These are phyloP conservation scores for Cotesia typhae DNA, from an alignment of 1,140 invertebrate genomes.

Conservation along the genomic window DNA sequence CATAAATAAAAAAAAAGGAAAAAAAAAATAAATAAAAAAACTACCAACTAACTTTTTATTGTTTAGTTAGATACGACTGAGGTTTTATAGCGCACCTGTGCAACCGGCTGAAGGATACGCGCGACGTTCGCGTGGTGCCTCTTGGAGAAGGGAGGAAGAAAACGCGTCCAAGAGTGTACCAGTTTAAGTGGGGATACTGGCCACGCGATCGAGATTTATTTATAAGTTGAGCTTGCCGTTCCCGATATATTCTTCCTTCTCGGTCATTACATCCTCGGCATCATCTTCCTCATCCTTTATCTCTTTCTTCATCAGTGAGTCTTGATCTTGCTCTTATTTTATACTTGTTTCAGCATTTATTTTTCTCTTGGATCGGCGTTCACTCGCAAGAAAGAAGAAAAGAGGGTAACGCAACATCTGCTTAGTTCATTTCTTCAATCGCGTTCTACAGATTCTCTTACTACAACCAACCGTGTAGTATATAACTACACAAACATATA, in stretches of 20 bases:
- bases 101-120: constrained; percentile 34
- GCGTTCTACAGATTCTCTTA: constrained; percentile 15
- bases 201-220: constrained; percentile 34
- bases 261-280: background rate
- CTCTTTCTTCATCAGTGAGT: background rate
- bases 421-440: constrained; percentile 28
- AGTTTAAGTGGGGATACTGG: constrained; percentile 20
- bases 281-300: background rate
- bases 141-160: constrained; percentile 35
- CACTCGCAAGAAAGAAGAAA: background rate
- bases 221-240: constrained; percentile 26
- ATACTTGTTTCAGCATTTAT: constrained; percentile 1
- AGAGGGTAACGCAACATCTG: constrained; percentile 17
- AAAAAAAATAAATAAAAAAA: too few relatives aligned
- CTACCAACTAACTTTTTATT: background rate
- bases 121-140: constrained; percentile 46
- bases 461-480: background rate
- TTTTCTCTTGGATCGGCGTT: constrained; percentile 5
- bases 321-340: background rate
- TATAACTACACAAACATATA: background rate
- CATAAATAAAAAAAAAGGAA: too few relatives aligned
- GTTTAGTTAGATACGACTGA: constrained; percentile 38
- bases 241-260: background rate
- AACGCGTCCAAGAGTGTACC: constrained; percentile 9
- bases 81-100: constrained; percentile 39